Conservation (phyloP, 2,113 vertebrate species). For the Rana temporaria region DNA sequence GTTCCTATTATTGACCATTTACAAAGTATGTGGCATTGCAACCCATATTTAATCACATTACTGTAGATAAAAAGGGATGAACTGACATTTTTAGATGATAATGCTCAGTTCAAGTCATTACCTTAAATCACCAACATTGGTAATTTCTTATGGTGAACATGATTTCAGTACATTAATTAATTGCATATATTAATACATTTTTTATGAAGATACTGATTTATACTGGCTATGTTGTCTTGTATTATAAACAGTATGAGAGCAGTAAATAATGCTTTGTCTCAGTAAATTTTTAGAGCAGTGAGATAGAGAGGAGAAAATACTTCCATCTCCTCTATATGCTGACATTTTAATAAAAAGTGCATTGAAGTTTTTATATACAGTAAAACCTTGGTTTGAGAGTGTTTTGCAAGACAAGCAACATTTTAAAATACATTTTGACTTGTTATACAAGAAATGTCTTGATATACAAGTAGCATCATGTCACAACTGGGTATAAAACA, state of each 20-base stretch:
- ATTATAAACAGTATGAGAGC: conserved; percentile 42
- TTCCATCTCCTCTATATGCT: conserved; percentile 4
- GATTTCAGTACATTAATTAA: conserved; percentile 26
- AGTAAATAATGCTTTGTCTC: conserved; percentile 42
- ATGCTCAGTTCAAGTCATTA: conserved; percentile 16
- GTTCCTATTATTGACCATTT: too few species aligned
- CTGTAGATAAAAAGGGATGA: background rate
- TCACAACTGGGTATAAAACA: too few species aligned
- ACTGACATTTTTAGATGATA: background rate
- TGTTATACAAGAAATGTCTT: too few species aligned
- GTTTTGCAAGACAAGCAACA: too few species aligned
- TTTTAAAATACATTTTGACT: too few species aligned
- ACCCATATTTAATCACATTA: too few species aligned
- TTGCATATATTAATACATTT: conserved; percentile 38
- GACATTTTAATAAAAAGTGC: background rate
- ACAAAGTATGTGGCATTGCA: too few species aligned
- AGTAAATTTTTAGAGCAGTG: conserved; percentile 10
- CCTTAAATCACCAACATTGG: conserved; percentile 26
- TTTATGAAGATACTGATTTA: conserved; percentile 46
- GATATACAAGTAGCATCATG: too few species aligned
- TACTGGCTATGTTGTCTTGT: conserved; percentile 32
- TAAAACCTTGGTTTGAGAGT: too few species aligned
- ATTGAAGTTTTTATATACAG: too few species aligned
- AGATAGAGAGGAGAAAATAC: background rate
- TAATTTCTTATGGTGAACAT: conserved; percentile 17